Conservation (phyloP, 2,888 invertebrate genomes). For the Horisme vitalbata region DNA sequence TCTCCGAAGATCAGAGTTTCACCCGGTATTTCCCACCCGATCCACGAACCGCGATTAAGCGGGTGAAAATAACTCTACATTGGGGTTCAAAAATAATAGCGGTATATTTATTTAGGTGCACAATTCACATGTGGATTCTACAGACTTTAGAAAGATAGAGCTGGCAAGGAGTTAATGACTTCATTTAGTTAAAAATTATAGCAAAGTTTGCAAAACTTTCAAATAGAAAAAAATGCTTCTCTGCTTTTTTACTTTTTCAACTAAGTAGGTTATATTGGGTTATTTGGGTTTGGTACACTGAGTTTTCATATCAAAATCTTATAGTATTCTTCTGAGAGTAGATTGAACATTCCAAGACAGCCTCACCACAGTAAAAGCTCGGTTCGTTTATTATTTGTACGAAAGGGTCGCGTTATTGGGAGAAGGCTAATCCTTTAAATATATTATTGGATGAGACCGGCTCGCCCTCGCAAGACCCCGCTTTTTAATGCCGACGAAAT, state of each 20-base stretch:
- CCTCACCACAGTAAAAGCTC: no score
- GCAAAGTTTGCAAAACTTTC: no score
- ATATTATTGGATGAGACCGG: conserved; percentile 79
- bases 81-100: conserved; percentile 73
- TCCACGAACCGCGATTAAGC: conserved; percentile 63
- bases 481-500: conserved; percentile 72
- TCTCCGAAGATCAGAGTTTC: conserved; percentile 24
- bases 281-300: no score
- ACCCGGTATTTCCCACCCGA: conserved; percentile 52
- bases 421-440: conserved; percentile 81
- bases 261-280: no score
- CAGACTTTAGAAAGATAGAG: conserved; percentile 36
- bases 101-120: conserved; percentile 80
- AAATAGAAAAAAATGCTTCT: no score
- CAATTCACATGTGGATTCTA: conserved; percentile 77
- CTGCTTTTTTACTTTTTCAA: no score
- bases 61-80: conserved; percentile 72
- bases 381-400: conserved; percentile 4
- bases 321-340: not conserved
- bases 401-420: conserved; percentile 79
- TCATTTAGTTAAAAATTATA: no score
- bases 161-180: no score
- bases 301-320: not conserved
- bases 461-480: conserved; percentile 62
- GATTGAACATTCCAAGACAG: conserved; percentile 1